These are phyloP conservation scores for Adela reaumurella DNA, from an alignment of 2,888 invertebrate species.

Conservation along the genomic window DNA sequence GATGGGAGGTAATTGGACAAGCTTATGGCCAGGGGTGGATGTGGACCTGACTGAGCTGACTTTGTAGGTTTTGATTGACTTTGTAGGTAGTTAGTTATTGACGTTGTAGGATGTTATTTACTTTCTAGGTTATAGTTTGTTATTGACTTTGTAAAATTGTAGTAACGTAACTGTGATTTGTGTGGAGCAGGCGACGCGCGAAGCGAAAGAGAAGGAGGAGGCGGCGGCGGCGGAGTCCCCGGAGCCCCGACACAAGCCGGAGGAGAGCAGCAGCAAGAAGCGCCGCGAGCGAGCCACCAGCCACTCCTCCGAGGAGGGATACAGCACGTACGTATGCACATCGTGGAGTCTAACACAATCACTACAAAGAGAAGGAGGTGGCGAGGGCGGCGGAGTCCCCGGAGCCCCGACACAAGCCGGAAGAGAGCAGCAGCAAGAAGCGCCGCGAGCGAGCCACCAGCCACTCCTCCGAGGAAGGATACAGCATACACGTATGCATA, in stretches of 20 bases:
- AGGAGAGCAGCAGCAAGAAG: conserved; percentile 30
- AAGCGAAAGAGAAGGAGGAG: conserved; percentile 28
- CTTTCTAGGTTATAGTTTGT: no score
- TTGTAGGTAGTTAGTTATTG: no score
- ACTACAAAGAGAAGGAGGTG: conserved; percentile 27
- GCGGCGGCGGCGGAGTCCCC: conserved; percentile 22
- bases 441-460: conserved; percentile 2
- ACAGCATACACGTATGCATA: conserved; percentile 8
- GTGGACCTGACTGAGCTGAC: no score
- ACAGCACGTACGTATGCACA: conserved; percentile 9
- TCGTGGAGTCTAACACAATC: no score
- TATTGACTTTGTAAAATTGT: no score
- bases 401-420: conserved; percentile 26
- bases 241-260: conserved; percentile 26
- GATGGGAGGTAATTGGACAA: no score
- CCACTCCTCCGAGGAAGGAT: conserved; percentile 13
- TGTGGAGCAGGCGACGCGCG: conserved; percentile 26
- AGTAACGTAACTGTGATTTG: no score
- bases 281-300: conserved; percentile 2
- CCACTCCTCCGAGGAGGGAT: conserved; percentile 13
- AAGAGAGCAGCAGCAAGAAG: conserved; percentile 30
- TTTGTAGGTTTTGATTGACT: no score
- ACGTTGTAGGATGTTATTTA: no score
- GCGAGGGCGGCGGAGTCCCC: conserved; percentile 22
- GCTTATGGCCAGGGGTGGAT: no score